Conservation (phyloP, 2,888 invertebrate genomes). For the Drosophila sordidapex region DNA sequence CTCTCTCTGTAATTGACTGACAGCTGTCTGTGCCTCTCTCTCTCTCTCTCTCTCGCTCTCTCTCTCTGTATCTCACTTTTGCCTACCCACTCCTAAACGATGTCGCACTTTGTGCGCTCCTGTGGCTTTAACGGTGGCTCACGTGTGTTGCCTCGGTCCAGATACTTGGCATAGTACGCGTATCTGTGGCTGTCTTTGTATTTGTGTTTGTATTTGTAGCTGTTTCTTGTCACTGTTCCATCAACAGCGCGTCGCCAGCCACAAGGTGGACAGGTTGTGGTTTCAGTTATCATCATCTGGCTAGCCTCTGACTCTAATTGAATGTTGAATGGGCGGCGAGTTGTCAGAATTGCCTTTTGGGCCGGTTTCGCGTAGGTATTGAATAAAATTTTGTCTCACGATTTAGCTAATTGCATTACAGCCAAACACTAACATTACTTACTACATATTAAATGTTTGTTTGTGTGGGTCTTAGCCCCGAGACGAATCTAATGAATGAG, state of each 20-base stretch:
- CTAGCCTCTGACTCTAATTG: conserved; percentile 37
- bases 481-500: conserved; percentile 62
- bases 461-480: conserved; percentile 53
- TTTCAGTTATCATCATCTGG: conserved; percentile 38
- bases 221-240: conserved; percentile 55
- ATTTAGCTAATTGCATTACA: conserved; percentile 54
- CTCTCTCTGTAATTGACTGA: neutral
- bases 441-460: conserved; percentile 6
- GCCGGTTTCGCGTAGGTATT: conserved; percentile 32
- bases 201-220: conserved; percentile 18
- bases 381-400: conserved; percentile 31
- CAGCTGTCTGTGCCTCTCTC: neutral
- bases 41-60: neutral
- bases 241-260: conserved; percentile 45
- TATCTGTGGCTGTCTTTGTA: conserved; percentile 8
- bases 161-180: conserved; percentile 9
- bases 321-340: conserved; percentile 16
- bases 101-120: conserved; percentile 37
- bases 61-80: neutral
- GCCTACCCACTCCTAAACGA: conserved; percentile 18
- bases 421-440: conserved; percentile 22
- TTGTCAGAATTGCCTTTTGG: conserved; percentile 35
- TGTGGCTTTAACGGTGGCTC: conserved; percentile 53
- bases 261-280: conserved; percentile 63
- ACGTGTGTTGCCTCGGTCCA: conserved; percentile 22